Conservation (phyloP, 2,113 vertebrate species). For the Caracal caracal region DNA sequence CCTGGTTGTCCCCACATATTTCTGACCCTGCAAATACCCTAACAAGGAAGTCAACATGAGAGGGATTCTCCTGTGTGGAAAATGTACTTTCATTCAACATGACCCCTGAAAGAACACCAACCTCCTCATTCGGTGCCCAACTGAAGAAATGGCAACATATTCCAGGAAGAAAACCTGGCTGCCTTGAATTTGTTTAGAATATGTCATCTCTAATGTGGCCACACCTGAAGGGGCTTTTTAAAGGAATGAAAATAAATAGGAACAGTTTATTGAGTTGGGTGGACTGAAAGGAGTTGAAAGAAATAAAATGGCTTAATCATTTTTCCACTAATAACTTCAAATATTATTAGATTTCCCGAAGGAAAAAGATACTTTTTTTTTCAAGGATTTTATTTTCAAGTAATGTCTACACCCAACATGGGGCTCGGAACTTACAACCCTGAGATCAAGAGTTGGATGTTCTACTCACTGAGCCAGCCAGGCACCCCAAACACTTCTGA, state of each 20-base stretch:
- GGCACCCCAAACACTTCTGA: neutral
- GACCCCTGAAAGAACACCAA: neutral
- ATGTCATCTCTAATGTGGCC: neutral
- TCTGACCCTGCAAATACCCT: neutral
- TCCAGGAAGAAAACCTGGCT: neutral
- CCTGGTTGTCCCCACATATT: neutral
- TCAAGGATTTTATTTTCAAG: no score
- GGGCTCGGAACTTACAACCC: no score
- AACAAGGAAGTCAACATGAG: neutral
- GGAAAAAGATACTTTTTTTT: neutral
- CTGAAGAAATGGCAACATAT: neutral
- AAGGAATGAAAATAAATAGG: conserved; percentile 15
- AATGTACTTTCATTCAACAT: neutral
- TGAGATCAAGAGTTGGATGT: no score
- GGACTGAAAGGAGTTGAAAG: neutral
- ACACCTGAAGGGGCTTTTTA: neutral
- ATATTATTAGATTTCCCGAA: neutral
- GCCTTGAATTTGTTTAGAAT: neutral
- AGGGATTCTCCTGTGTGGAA: neutral
- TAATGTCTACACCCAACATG: no score
- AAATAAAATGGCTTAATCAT: neutral
- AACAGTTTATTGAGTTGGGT: neutral
- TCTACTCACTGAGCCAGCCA: no score
- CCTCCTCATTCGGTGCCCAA: neutral
- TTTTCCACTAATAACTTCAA: conserved; percentile 2